Conservation (phyloP, 2,797 vertebrate species). For the Takifugu ocellatus region DNA sequence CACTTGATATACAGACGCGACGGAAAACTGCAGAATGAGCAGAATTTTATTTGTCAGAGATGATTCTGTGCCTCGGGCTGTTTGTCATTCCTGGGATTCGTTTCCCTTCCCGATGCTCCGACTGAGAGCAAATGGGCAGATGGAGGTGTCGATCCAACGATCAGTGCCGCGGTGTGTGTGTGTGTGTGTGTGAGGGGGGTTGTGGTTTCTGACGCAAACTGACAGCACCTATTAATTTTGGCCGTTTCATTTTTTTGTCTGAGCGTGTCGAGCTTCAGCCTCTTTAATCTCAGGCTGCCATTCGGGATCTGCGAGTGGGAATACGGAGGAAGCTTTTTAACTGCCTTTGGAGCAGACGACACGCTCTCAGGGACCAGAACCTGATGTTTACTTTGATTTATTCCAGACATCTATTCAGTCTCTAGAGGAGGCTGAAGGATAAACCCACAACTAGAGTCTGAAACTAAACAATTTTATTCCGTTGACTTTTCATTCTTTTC, state of each 20-base stretch:
- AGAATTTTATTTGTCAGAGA: slow-evolving; percentile 43
- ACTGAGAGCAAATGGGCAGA: slow-evolving; percentile 27
- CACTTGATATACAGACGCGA: slow-evolving; percentile 35
- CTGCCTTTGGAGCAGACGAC: too few relatives aligned
- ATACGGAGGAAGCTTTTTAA: not conserved
- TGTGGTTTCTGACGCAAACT: slow-evolving; percentile 38
- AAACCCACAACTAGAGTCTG: too few relatives aligned
- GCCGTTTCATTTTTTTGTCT: slow-evolving; percentile 67
- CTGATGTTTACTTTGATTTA: too few relatives aligned
- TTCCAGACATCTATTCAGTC: too few relatives aligned
- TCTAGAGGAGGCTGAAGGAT: too few relatives aligned
- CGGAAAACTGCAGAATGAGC: slow-evolving; percentile 44
- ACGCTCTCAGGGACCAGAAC: too few relatives aligned
- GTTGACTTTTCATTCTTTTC: too few relatives aligned
- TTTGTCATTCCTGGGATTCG: slow-evolving; percentile 39
- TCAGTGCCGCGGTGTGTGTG: slow-evolving; percentile 22
- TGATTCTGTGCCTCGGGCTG: slow-evolving; percentile 12
- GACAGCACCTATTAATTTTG: slow-evolving; percentile 73
- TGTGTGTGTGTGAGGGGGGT: slow-evolving; percentile 31
- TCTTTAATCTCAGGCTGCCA: slow-evolving; percentile 69
- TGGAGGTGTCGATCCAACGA: slow-evolving; percentile 45
- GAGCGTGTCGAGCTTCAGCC: slow-evolving; percentile 68
- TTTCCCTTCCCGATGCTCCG: slow-evolving; percentile 20
- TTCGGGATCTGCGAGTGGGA: slow-evolving; percentile 23
- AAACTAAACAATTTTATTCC: too few relatives aligned